These are phyloP conservation scores for Lacanobia wlatinum DNA, from an alignment of 2,888 invertebrate species.

Conservation along the genomic window DNA sequence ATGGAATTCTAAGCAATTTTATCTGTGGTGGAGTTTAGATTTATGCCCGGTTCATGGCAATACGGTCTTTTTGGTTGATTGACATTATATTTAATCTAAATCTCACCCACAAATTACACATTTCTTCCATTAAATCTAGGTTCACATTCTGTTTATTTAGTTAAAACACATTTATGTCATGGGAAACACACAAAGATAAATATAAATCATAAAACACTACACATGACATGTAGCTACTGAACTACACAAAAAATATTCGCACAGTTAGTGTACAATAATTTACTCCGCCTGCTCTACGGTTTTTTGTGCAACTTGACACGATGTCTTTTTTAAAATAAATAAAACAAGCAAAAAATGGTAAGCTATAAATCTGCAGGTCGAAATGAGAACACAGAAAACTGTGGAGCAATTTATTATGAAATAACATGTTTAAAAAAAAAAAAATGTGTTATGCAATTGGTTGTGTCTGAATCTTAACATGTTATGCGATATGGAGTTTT, in stretches of 20 bases:
- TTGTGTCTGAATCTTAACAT: background rate
- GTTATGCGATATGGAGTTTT: background rate
- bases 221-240: constrained; percentile 21
- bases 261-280: constrained; percentile 51
- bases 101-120: background rate
- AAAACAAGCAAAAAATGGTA: constrained; percentile 78
- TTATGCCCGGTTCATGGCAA: no score
- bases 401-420: constrained; percentile 64
- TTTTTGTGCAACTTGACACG: constrained; percentile 83
- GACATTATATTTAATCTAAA: background rate
- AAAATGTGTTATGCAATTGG: background rate
- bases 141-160: background rate
- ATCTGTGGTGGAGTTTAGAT: no score
- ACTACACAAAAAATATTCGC: constrained; percentile 50
- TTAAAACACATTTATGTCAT: background rate
- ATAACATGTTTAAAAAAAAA: no score
- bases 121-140: background rate
- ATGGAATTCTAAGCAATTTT: no score
- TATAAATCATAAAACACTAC: background rate
- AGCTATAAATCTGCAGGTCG: constrained; percentile 82
- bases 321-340: constrained; percentile 81
- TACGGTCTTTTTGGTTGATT: background rate
- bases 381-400: constrained; percentile 65
- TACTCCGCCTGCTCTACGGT: constrained; percentile 50
- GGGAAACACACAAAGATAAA: background rate